Base-by-base conservation (phyloP, 2,797 vertebrate species). In the Rhinella marina region DNA sequence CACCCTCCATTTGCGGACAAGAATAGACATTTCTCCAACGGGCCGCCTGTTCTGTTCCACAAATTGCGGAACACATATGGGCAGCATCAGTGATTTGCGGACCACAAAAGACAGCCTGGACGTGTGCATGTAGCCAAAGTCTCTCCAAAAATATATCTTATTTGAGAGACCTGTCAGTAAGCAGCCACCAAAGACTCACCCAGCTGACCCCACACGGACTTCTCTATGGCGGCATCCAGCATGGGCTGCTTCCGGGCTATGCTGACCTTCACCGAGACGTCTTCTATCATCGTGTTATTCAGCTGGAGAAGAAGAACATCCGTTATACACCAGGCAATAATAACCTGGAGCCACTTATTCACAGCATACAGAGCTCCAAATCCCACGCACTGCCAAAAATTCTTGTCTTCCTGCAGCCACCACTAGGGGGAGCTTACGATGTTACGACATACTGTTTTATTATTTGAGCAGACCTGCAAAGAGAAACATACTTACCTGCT, bases 181-280 rank as follows among this genome's bases (percentile, higher is more conserved):
- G 52, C 7, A 1, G n/a, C 27, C 17, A 0, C 0, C 0, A 0
- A 29, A 57, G 77, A 88, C 93, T 93, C 95, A 98, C 97, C 97
- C 17, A 98, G 93, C 25, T 96, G 96, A 23, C 96, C 97, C 97
- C 97, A 98, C 62, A 97, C 93, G 4, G 97, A 98, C 89, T 97
- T 98, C 82, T 97, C 97, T 0, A 95, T 96, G 87, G 97, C 97
- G 0, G 95, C 97, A 0, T 98, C 97, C 90, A 98, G 92, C 97
- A 98, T 97, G 61, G 97, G 97, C 93, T 98, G 97, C 88, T 98
- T 98, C 88, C 97, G 96, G 82, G 97, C 97, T 1, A 98, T 98
- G 95, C 96, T 98, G 92, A 98, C 97, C 92, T 96, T 97, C 88
- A 98, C 93, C 88, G 95, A 94, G 62, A 98, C 90, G 0, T 97